Base-by-base conservation (phyloP, 1,140 invertebrate genomes). In the Drosophila insularis region DNA sequence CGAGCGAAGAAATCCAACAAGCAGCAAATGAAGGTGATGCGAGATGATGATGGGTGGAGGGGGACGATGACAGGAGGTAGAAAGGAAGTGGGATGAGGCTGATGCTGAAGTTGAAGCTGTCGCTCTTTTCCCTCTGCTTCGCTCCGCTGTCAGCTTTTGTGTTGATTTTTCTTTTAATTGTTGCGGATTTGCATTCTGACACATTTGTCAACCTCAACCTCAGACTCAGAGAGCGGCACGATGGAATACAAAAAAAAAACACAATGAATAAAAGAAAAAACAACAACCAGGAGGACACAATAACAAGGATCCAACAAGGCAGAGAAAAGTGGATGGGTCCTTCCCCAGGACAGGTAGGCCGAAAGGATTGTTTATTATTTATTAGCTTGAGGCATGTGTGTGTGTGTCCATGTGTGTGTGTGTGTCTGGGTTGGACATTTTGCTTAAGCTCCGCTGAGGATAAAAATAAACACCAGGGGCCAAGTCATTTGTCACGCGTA, bases 141-240 rank as follows among this genome's bases (percentile, higher is more conserved):
- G 14, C 61, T 69, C 40, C 74, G 62, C 70, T 77, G 69, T 77
- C 69, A 64, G 71, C 75, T 77, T 82, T 78, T 82, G 73, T 91
- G 89, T 91, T 90, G 89, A 90, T 90, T 89, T 90, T 91, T 90
- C 80, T 91, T 91, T 91, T 91, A 91, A 91, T 91, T 91, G 89
- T 91, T 91, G 89, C 89, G 89, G 89, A 91, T 90, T 91, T 90
- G 89, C 89, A 86, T 91, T 91, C 89, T 91, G 89, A 91, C 89
- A 91, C 89, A 91, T 91, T 91, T 91, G 89, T 91, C 89, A 91
- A 91, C 89, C 89, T 90, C 89, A 91, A 90, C 79, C 81, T 86
- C 80, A 79, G 43, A 50, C 81, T 86, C 80, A 75, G 77, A 75
- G 77, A 79, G 73, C 74, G 66, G 59, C 75, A 78, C 54, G 17